Conservation (phyloP, 2,888 invertebrate species). For the Conchocele bisecta region DNA sequence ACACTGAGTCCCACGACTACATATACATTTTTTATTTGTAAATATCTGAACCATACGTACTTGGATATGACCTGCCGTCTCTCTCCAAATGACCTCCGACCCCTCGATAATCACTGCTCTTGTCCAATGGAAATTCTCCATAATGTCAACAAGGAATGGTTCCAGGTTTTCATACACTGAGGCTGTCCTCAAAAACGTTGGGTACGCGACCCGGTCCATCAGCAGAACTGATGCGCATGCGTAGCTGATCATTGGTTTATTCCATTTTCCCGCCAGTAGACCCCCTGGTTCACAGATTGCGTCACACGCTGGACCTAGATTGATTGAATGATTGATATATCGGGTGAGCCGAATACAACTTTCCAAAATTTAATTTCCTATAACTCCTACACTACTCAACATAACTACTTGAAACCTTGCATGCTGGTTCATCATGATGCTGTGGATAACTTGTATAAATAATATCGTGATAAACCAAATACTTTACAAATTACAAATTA, state of each 20-base stretch:
- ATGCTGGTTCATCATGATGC: too few species aligned
- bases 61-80: conserved; percentile 59
- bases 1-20: too few species aligned
- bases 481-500: too few species aligned
- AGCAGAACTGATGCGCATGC: conserved; percentile 64
- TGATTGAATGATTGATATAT: too few species aligned
- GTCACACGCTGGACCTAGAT: conserved; percentile 72
- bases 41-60: conserved; percentile 37
- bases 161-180: conserved; percentile 58
- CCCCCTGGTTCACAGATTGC: conserved; percentile 70
- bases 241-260: conserved; percentile 69
- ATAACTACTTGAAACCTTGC: too few species aligned
- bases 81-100: conserved; percentile 62
- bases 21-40: too few species aligned
- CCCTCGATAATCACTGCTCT: conserved; percentile 60
- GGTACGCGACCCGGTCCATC: conserved; percentile 53
- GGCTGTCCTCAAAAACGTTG: conserved; percentile 65
- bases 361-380: too few species aligned
- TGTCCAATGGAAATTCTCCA: conserved; percentile 60
- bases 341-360: too few species aligned
- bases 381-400: too few species aligned
- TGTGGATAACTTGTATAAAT: too few species aligned
- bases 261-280: conserved; percentile 64
- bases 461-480: too few species aligned
- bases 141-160: conserved; percentile 50